Evolutionary conservation across 92 coral and sea anemone species (phyloP).

Genomic region (Hydrozoanthus gracilis): DNA sequence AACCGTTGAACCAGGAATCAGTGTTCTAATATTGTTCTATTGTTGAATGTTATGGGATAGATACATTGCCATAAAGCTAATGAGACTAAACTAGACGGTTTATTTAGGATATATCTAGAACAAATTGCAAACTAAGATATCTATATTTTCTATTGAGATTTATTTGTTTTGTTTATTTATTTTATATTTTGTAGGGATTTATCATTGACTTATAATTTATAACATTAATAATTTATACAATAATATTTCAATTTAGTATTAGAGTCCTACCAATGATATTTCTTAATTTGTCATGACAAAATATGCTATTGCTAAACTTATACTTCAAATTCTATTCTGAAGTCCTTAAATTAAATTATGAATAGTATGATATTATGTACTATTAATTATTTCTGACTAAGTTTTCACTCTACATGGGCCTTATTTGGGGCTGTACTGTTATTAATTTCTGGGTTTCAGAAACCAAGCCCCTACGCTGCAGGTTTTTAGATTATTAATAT

Average conservation of each 20-base stretch:
- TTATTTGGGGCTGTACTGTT: too few species aligned
- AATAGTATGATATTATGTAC: too few species aligned
- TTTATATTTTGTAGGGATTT: conserved; percentile 12
- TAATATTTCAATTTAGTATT: conserved; percentile 11
- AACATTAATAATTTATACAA: neutral
- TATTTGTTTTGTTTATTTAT: neutral
- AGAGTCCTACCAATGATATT: conserved; percentile 5
- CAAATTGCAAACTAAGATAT: conserved; percentile 36
- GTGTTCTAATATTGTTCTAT: conserved; percentile 27
- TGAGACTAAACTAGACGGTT: conserved; percentile 29
- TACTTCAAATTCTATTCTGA: too few species aligned
- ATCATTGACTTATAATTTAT: neutral
- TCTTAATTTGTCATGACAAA: neutral
- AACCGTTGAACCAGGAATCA: conserved; percentile 1
- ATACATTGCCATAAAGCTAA: conserved; percentile 24
- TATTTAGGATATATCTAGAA: conserved; percentile 31
- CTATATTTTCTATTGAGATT: conserved; percentile 27
- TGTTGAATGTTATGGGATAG: conserved; percentile 38
- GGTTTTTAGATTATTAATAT: too few species aligned
- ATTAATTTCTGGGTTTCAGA: too few species aligned
- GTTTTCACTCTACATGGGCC: too few species aligned
- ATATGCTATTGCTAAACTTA: too few species aligned
- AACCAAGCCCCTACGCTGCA: too few species aligned
- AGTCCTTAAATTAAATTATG: too few species aligned
- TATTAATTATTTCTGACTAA: too few species aligned